A percentile compares a stretch with the other conserved stretches of the same genome.
Conservation (phyloP, 2,888 invertebrate species). For the Heliconius hortense region DNA sequence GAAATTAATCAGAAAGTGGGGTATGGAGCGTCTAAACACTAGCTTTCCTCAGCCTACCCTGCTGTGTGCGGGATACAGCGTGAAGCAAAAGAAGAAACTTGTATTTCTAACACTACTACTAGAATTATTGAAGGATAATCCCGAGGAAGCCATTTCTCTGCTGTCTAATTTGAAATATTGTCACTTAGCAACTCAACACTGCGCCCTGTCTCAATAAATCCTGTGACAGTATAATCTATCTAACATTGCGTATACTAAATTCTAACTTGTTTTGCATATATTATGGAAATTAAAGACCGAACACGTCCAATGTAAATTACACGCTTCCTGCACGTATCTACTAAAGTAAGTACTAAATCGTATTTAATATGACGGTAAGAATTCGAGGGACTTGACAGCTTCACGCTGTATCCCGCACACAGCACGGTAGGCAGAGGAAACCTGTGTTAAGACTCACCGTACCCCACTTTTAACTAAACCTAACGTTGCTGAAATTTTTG, state of each 20-base stretch:
- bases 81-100: too few relatives aligned
- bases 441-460: too few relatives aligned
- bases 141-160: neutral
- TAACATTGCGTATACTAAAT: neutral
- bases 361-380: neutral
- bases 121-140: too few relatives aligned
- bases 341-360: neutral
- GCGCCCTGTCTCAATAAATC: constrained; percentile 5
- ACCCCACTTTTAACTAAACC: too few relatives aligned
- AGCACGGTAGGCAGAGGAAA: too few relatives aligned
- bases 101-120: too few relatives aligned
- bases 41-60: too few relatives aligned
- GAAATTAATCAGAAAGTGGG: too few relatives aligned
- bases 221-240: constrained; percentile 13
- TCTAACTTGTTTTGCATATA: neutral
- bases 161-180: neutral
- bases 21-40: too few relatives aligned
- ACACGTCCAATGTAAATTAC: constrained; percentile 26
- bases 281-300: constrained; percentile 18
- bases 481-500: neutral
- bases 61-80: too few relatives aligned
- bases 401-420: too few relatives aligned
- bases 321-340: constrained; percentile 10
- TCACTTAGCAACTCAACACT: neutral
- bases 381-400: neutral